A percentile compares a stretch with the other conserved stretches of the same genome.
Evolutionary conservation across 2,888 invertebrate genomes (phyloP).

Genomic region (Eilema caniola): DNA sequence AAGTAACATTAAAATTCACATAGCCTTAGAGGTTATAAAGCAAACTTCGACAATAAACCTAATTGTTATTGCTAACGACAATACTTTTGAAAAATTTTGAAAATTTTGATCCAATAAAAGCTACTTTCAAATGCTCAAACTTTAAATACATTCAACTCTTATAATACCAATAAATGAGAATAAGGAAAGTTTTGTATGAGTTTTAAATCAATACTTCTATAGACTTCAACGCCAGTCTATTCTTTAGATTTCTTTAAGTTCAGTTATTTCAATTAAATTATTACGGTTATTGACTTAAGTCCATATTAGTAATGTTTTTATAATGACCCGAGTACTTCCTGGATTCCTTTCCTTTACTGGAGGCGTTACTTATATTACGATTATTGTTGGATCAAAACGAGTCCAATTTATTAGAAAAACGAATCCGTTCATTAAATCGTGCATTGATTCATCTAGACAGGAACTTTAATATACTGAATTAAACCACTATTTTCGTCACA

Average conservation of each 20-base stretch:
- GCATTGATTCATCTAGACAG: not conserved
- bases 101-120: slow-evolving; percentile 52
- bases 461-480: not conserved
- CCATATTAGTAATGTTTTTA: too few species aligned
- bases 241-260: not conserved
- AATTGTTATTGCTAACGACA: slow-evolving; percentile 41
- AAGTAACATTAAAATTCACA: slow-evolving; percentile 34
- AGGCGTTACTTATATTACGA: too few species aligned
- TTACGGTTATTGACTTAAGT: too few species aligned
- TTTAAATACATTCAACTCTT: not conserved
- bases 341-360: too few species aligned
- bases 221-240: not conserved
- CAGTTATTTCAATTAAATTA: too few species aligned
- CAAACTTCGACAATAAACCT: slow-evolving; percentile 38
- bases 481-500: not conserved
- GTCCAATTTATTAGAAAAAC: too few species aligned
- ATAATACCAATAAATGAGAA: slow-evolving; percentile 12
- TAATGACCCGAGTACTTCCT: too few species aligned
- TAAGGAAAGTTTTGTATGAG: not conserved
- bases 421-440: too few species aligned
- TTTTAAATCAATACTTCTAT: not conserved
- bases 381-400: too few species aligned
- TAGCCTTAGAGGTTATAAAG: slow-evolving; percentile 30
- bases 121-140: slow-evolving; percentile 59
- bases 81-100: slow-evolving; percentile 58